Conservation (phyloP, 2,888 invertebrate genomes). For the Autographa pulchrina region DNA sequence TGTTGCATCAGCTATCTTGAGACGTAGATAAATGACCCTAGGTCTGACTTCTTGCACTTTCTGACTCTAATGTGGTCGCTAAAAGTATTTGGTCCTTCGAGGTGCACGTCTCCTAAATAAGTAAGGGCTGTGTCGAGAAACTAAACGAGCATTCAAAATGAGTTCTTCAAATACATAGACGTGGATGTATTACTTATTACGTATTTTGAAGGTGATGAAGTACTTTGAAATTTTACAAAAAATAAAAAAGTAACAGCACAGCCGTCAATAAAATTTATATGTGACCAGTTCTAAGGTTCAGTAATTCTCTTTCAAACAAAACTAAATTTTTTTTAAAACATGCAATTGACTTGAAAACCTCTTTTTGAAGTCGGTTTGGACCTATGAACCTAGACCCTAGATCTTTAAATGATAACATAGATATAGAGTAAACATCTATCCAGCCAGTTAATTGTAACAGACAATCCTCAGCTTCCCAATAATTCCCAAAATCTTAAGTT, state of each 20-base stretch:
- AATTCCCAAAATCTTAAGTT: slow-evolving; percentile 39
- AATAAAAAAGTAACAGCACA: too few relatives aligned
- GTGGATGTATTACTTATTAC: background rate
- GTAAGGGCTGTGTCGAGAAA: background rate
- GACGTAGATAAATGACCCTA: slow-evolving; percentile 40
- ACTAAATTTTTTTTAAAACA: too few relatives aligned
- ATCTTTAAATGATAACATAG: too few relatives aligned
- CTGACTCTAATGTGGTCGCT: slow-evolving; percentile 24
- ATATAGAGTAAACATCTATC: background rate
- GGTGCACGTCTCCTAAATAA: background rate
- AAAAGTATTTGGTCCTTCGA: slow-evolving; percentile 23
- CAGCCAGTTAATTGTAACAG: background rate
- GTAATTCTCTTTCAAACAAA: too few relatives aligned
- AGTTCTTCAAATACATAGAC: background rate
- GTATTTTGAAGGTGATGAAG: background rate
- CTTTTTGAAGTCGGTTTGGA: too few relatives aligned
- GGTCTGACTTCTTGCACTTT: slow-evolving; percentile 28
- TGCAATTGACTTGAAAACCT: too few relatives aligned
- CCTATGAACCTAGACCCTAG: too few relatives aligned
- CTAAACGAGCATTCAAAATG: background rate
- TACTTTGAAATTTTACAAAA: too few relatives aligned
- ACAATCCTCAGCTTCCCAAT: slow-evolving; percentile 21
- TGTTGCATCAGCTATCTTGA: slow-evolving; percentile 30
- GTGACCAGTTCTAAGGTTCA: too few relatives aligned
- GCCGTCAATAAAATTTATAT: too few relatives aligned